Conservation (phyloP, 1,140 invertebrate genomes). For the Arctopsyche grandis region DNA sequence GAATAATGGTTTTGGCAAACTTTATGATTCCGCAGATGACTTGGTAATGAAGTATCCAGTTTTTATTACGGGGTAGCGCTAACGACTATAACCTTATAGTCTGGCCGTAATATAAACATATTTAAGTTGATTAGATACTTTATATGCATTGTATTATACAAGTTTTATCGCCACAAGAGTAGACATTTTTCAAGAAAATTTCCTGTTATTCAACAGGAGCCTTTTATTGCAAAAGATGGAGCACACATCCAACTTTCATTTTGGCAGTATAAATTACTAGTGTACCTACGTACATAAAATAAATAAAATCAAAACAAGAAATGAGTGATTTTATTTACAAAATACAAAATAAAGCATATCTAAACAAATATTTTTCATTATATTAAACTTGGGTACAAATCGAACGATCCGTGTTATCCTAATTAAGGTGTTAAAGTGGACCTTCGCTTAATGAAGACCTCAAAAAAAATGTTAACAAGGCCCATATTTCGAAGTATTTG, state of each 20-base stretch:
- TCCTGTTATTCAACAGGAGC: too few species aligned
- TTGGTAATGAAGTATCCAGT: conserved; percentile 25
- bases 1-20: conserved; percentile 16
- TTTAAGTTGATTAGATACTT: conserved; percentile 19
- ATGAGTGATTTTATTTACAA: too few species aligned
- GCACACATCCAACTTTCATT: too few species aligned
- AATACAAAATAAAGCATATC: too few species aligned
- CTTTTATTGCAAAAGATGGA: too few species aligned
- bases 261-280: too few species aligned
- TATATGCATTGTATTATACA: conserved; percentile 17
- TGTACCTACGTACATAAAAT: not conserved
- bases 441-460: conserved; percentile 26
- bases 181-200: too few species aligned
- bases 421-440: conserved; percentile 15
- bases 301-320: not conserved
- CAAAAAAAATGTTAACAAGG: conserved; percentile 49
- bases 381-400: too few species aligned
- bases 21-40: conserved; percentile 3
- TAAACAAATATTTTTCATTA: too few species aligned
- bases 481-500: conserved; percentile 43
- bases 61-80: conserved; percentile 26
- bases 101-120: conserved; percentile 6
- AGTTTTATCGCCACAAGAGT: conserved; percentile 1
- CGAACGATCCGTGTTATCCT: not conserved
- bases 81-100: conserved; percentile 5